Conservation (phyloP, 2,888 invertebrate genomes). For the Cinara cedri region DNA sequence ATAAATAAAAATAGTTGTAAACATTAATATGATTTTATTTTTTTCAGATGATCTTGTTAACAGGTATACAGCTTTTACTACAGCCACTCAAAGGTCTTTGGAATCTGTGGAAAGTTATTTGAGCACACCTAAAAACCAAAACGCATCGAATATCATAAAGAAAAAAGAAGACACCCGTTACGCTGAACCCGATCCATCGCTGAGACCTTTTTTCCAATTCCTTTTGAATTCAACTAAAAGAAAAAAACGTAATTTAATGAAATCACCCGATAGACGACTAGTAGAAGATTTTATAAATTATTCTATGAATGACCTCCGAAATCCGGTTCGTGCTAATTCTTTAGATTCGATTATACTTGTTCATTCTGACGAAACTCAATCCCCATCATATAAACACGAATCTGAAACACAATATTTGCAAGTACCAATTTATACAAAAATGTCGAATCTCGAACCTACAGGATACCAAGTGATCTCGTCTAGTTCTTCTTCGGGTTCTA, state of each 20-base stretch:
- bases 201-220: slow-evolving; percentile 40
- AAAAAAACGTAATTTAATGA: slow-evolving; percentile 34
- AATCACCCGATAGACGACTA: slow-evolving; percentile 39
- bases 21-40: not conserved
- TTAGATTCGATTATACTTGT: not conserved
- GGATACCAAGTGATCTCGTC: not conserved
- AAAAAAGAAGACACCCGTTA: slow-evolving; percentile 23
- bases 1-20: not conserved
- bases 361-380: not conserved
- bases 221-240: slow-evolving; percentile 46
- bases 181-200: slow-evolving; percentile 44
- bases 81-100: slow-evolving; percentile 25
- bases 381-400: slow-evolving; percentile 1
- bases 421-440: slow-evolving; percentile 22
- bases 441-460: slow-evolving; percentile 14
- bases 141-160: not conserved
- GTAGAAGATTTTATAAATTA: slow-evolving; percentile 57
- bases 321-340: not conserved
- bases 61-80: slow-evolving; percentile 47
- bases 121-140: slow-evolving; percentile 23
- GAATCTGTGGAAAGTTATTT: slow-evolving; percentile 18
- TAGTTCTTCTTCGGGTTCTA: not conserved
- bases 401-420: slow-evolving; percentile 34
- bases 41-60: slow-evolving; percentile 45
- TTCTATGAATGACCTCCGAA: slow-evolving; percentile 57